phyloP scores from a whole-genome alignment of 2,113 vertebrate genomes.

The Onychorhynchus coronatus region DNA sequence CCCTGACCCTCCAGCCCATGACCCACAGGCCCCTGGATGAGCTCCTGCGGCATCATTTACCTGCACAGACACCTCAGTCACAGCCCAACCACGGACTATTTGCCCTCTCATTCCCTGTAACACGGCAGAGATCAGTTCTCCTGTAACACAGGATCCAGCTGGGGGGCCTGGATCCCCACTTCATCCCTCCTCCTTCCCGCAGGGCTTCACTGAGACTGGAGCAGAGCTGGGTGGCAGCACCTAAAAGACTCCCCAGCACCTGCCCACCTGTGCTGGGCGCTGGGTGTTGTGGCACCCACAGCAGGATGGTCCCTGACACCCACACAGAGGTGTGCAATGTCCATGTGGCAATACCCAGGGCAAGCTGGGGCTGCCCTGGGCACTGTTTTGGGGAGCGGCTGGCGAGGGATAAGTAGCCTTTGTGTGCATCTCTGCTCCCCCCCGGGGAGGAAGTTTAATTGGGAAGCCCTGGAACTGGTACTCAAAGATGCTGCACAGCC shows the following conservation, averaged over 20 bases:
- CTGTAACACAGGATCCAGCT: neutral
- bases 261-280: neutral
- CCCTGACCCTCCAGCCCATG: neutral
- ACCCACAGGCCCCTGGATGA: neutral
- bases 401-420: neutral
- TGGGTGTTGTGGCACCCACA: neutral
- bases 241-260: neutral
- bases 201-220: constrained; percentile 6
- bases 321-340: neutral
- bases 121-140: neutral
- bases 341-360: neutral
- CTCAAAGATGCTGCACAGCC: neutral
- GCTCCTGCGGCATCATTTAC: constrained; percentile 33
- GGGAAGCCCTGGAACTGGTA: neutral
- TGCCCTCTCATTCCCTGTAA: constrained; percentile 31
- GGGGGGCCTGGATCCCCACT: neutral
- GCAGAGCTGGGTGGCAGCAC: constrained; percentile 30
- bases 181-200: neutral
- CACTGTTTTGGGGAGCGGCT: neutral
- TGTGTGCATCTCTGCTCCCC: neutral
- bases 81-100: neutral
- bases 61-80: constrained; percentile 32
- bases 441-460: neutral
- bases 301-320: accelerated
- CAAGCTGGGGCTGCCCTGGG: neutral